These are phyloP conservation scores for Micromys minutus DNA, from an alignment of 2,113 vertebrate species.

Conservation along the genomic window DNA sequence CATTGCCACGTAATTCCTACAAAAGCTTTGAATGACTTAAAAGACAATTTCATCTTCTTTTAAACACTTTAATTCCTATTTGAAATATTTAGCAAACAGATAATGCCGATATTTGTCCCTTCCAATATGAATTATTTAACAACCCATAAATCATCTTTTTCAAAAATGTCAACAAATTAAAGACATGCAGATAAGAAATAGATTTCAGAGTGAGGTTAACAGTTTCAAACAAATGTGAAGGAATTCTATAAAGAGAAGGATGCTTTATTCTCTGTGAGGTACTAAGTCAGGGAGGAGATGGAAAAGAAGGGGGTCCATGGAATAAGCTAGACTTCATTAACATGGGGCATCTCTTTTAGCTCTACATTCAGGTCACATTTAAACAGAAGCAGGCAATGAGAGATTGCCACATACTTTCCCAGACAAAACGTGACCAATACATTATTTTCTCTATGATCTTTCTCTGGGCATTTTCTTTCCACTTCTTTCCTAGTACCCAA, in stretches of 20 bases:
- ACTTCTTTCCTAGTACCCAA: slow-evolving; percentile 2
- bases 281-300: neutral
- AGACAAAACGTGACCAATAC: neutral
- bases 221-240: slow-evolving; percentile 18
- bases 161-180: slow-evolving; percentile 54
- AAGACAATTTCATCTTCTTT: neutral
- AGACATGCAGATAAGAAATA: slow-evolving; percentile 46
- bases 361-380: neutral
- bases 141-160: slow-evolving; percentile 40
- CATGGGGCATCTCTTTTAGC: accelerated
- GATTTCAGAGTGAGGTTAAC: slow-evolving; percentile 21
- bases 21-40: neutral
- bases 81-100: slow-evolving; percentile 53
- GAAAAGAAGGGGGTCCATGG: neutral
- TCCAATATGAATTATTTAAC: slow-evolving; percentile 53
- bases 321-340: neutral
- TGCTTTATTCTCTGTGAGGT: slow-evolving; percentile 17
- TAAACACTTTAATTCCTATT: slow-evolving; percentile 28
- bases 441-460: neutral
- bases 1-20: neutral
- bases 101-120: slow-evolving; percentile 57
- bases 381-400: neutral
- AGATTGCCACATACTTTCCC: neutral
- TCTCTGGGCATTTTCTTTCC: neutral
- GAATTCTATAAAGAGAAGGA: slow-evolving; percentile 27